These are phyloP conservation scores for Apostichopus californicus DNA, from an alignment of 35 echinoderm and acorn worm species.

Conservation along the genomic window DNA sequence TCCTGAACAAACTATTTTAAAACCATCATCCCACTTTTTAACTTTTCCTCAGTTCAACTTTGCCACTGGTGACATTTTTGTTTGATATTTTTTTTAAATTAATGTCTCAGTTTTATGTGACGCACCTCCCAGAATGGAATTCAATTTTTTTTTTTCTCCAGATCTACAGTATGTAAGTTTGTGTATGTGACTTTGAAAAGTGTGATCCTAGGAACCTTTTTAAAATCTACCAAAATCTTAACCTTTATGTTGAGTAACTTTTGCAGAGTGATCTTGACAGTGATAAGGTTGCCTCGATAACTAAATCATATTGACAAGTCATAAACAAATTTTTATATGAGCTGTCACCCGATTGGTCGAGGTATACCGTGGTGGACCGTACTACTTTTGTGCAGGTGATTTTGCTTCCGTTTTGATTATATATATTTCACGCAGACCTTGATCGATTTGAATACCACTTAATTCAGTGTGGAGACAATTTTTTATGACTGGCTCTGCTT, in stretches of 20 bases:
- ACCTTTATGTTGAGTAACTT: constrained; percentile 16
- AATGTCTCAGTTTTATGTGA: background rate
- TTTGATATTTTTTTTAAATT: background rate
- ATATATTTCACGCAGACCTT: background rate
- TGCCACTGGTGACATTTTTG: constrained; percentile 1
- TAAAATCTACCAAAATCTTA: background rate
- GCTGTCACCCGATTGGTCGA: background rate
- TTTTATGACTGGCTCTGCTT: too few relatives aligned
- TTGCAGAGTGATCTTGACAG: constrained; percentile 12
- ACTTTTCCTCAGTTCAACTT: background rate
- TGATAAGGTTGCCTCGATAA: constrained; percentile 7
- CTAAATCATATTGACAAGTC: constrained; percentile 10
- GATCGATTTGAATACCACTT: background rate
- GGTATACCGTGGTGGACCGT: background rate
- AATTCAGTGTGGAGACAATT: background rate
- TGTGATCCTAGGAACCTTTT: too few relatives aligned
- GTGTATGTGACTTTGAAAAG: too few relatives aligned
- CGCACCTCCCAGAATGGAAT: background rate
- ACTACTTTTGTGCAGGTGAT: background rate
- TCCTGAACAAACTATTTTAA: too few relatives aligned
- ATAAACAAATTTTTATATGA: background rate
- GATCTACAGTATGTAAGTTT: too few relatives aligned
- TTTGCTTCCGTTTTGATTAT: background rate
- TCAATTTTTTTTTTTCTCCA: background rate
- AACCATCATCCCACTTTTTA: background rate